Conservation (phyloP, 2,888 invertebrate genomes). For the Ferdinandea cuprea region DNA sequence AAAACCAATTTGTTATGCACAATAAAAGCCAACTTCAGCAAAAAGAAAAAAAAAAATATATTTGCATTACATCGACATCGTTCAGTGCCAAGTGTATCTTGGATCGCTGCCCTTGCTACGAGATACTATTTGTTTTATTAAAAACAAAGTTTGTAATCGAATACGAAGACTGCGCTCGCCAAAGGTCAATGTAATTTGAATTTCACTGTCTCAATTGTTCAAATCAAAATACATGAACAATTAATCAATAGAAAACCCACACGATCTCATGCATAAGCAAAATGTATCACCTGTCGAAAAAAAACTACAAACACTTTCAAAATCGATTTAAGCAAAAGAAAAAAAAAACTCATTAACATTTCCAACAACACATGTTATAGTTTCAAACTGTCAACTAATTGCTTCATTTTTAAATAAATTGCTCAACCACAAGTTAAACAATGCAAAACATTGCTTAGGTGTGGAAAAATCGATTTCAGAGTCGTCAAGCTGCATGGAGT, state of each 20-base stretch:
- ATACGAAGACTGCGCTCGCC: neutral
- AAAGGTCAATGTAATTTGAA: conserved; percentile 46
- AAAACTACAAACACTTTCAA: conserved; percentile 5
- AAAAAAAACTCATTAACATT: conserved; percentile 51
- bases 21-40: too few relatives aligned
- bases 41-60: neutral
- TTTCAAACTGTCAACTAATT: conserved; percentile 67
- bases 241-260: conserved; percentile 39
- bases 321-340: neutral
- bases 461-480: conserved; percentile 61
- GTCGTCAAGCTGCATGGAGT: neutral
- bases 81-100: neutral
- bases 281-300: conserved; percentile 49
- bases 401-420: conserved; percentile 65
- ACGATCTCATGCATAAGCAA: conserved; percentile 33
- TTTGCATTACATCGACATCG: neutral
- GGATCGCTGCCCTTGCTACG: neutral
- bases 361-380: conserved; percentile 66
- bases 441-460: conserved; percentile 23
- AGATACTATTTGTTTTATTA: neutral
- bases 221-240: conserved; percentile 44
- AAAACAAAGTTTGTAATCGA: neutral
- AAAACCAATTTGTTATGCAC: neutral
- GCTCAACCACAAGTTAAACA: conserved; percentile 34
- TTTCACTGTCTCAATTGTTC: conserved; percentile 17